These are phyloP conservation scores for Balaeniceps rex DNA, from an alignment of 2,113 vertebrate genomes.

Conservation along the genomic window DNA sequence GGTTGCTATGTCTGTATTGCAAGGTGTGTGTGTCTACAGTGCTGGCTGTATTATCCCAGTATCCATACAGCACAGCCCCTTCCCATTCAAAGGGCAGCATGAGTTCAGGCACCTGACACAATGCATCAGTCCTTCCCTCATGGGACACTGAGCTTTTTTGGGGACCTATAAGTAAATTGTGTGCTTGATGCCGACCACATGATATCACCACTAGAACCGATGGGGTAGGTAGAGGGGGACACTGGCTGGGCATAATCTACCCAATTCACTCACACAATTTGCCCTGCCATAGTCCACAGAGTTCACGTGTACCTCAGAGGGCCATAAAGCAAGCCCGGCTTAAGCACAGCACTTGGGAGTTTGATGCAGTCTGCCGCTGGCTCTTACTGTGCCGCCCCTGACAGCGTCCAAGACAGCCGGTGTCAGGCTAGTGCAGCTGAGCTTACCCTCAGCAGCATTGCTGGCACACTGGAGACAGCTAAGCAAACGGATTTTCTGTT, in stretches of 20 bases:
- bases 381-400: background rate
- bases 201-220: background rate
- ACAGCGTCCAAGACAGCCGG: fast-evolving
- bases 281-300: too few species aligned
- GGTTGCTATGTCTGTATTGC: background rate
- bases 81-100: background rate
- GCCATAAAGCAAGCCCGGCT: background rate
- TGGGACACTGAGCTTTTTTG: background rate
- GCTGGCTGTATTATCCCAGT: background rate
- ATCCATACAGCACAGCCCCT: background rate
- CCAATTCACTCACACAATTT: background rate
- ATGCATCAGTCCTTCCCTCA: background rate
- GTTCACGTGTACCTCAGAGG: background rate
- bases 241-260: background rate
- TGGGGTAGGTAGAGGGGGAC: background rate
- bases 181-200: background rate
- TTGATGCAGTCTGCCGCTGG: background rate
- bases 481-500: background rate
- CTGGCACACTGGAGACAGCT: background rate
- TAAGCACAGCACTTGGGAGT: background rate
- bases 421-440: background rate
- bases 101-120: background rate
- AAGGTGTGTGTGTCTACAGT: background rate
- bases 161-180: background rate
- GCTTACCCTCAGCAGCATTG: background rate